Base-by-base conservation (phyloP, 2,888 invertebrate species). In the Chrysolina oricalcia region DNA sequence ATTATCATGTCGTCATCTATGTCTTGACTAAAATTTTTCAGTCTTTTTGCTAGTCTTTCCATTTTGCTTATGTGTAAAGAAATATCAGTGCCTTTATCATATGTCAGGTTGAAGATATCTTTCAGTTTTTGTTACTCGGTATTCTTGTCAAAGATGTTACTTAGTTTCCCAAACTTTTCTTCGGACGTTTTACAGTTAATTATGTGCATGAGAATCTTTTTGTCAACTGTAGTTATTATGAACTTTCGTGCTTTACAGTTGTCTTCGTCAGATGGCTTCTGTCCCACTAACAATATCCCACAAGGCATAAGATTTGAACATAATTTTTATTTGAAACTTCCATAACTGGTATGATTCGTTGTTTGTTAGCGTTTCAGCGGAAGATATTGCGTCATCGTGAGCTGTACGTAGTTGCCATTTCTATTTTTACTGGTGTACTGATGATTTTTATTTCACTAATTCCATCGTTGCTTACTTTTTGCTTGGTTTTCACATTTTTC, bases 111-210 rank as follows among this genome's bases (percentile, higher is more conserved):
- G 40, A 59, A 73, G 6, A 71, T 68, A 11, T 46, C 19, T n/a
- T n/a, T n/a, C n/a, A n/a, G n/a, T n/a, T n/a, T n/a, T n/a, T n/a
- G n/a, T n/a, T n/a, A n/a, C n/a, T n/a, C n/a, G n/a, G n/a, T n/a
- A n/a, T n/a, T n/a, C n/a, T n/a, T n/a, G n/a, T n/a, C n/a, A n/a
- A n/a, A n/a, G n/a, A n/a, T n/a, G n/a, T n/a, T n/a, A 41, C 63
- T 59, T 23, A 75, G 59, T 66, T 74, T 75, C 5, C 67, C 76
- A 76, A n/a, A n/a, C n/a, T n/a, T 73, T 15, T 69, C 63, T 15
- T 27, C 21, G 9, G 69, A 53, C 1, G 40, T 73, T 65, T 66
- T 17, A 56, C 73, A 73, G 23, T 70, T 41, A 4, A 76, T n/a
- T 73, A 66, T 21, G n/a, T n/a, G n/a, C n/a, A n/a, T n/a, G n/a